These are phyloP conservation scores for Dicaeum eximium DNA, from an alignment of 2,113 vertebrate genomes.

Conservation along the genomic window DNA sequence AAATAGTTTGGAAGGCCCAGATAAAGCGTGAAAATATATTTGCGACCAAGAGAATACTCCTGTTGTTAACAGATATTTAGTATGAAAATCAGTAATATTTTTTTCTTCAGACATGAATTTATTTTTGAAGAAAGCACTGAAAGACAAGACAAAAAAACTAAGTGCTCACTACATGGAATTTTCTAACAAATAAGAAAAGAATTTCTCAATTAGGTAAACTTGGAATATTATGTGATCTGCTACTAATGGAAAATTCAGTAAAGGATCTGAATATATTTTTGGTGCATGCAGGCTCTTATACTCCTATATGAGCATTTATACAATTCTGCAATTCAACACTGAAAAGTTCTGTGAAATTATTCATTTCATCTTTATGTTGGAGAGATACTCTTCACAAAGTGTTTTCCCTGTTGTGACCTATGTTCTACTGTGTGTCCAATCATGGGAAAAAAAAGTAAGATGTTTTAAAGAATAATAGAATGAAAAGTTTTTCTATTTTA, in stretches of 20 bases:
- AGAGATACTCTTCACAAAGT: neutral
- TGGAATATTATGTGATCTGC: neutral
- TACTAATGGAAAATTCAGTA: neutral
- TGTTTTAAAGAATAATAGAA: neutral
- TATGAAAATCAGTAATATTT: neutral
- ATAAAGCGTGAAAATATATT: neutral
- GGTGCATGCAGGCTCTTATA: fast-evolving
- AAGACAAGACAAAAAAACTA: neutral
- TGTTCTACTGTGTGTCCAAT: neutral
- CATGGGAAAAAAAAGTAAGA: neutral
- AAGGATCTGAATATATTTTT: neutral
- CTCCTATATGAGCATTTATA: neutral
- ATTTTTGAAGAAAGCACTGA: neutral
- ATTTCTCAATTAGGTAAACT: neutral
- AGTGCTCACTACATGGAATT: neutral
- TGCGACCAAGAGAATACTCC: neutral
- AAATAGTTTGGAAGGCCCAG: neutral
- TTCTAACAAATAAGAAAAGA: neutral
- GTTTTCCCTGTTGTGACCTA: neutral
- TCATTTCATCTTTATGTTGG: fast-evolving
- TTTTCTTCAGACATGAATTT: neutral
- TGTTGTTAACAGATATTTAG: neutral
- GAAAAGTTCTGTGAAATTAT: neutral
- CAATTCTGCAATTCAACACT: neutral
- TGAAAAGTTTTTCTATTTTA: neutral